Evolutionary conservation across 2,797 vertebrate genomes (phyloP).

Genomic region (Aulostomus chinensis): DNA sequence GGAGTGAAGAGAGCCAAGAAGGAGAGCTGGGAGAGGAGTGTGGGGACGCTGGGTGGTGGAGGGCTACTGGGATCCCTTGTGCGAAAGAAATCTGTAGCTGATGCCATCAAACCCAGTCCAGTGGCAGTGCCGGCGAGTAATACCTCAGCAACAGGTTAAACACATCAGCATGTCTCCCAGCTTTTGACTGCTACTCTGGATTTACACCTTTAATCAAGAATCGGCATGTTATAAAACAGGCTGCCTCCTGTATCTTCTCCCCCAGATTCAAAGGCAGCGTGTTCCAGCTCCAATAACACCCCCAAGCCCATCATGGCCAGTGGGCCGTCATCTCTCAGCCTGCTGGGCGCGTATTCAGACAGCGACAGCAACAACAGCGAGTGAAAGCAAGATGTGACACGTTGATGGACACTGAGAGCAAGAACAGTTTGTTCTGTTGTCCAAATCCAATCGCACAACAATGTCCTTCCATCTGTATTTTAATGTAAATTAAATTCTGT

Average conservation of each 20-base stretch:
- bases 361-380: conserved; percentile 84
- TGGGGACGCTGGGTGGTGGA: conserved; percentile 74
- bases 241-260: too few species aligned
- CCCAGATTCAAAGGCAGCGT: conserved; percentile 48
- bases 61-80: conserved; percentile 80
- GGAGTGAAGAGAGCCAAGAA: conserved; percentile 78
- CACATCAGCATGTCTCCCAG: too few species aligned
- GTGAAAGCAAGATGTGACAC: conserved; percentile 43
- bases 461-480: conserved; percentile 12
- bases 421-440: neutral
- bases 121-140: conserved; percentile 14
- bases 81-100: conserved; percentile 72
- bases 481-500: conserved; percentile 38
- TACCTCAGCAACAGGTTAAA: conserved; percentile 58
- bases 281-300: neutral
- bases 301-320: conserved; percentile 46
- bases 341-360: conserved; percentile 89
- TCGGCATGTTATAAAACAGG: too few species aligned
- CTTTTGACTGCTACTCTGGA: too few species aligned
- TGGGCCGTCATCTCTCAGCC: conserved; percentile 85
- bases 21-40: conserved; percentile 87
- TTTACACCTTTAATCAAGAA: neutral
- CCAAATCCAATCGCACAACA: conserved; percentile 4
- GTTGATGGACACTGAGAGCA: neutral
- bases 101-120: conserved; percentile 30